Base-by-base conservation (phyloP, 64 coral and sea anemone genomes). In the Anthopleura sola region DNA sequence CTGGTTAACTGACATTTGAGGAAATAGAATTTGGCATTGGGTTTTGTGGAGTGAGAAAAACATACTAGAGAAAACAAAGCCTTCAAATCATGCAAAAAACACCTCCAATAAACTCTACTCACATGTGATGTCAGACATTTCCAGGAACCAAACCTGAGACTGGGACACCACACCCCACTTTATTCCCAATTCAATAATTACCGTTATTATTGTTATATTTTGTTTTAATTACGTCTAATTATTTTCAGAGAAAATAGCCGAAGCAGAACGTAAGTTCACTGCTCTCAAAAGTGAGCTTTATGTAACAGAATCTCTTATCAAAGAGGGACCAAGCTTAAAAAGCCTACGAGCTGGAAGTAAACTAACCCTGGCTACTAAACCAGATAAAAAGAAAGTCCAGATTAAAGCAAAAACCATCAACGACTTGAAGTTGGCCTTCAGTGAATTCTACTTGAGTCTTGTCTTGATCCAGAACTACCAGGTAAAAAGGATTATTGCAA, bases 371-470 rank as follows among this genome's bases (percentile, higher is more conserved):
- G 53, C 78, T 23, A n/a, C 83, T 18, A 55, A 87, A 55, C 80
- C 86, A 78, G 87, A 83, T 34, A 92, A 92, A 44, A 89, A 85
- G 24, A 87, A 82, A 33, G 80, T 85, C 66, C 86, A 90, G 55
- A 96, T 84, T 56, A 92, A 86, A 23, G 83, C 54, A 18, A 91
- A 91, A 83, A 91, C 76, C n/a, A 88, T 92, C 32, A 89, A 91
- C 16, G 86, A 99, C 26, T 82, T 99, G 32, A 99, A 99, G 60
- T 68, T 99, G 87, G 97, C 97, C 50, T 99, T 99, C 68, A 94
- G 97, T 87, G 97, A 99, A 31, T 99, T 99, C 89, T 99, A 99
- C 88, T 85, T 99, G 17, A 99, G 97, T 31, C 88, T 99, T 74
- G 85, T 87, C 55, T 69, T 99, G 64, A 49, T 99, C 55, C 97